Conservation (phyloP, 2,113 vertebrate species). For the Toxostoma redivivum region DNA sequence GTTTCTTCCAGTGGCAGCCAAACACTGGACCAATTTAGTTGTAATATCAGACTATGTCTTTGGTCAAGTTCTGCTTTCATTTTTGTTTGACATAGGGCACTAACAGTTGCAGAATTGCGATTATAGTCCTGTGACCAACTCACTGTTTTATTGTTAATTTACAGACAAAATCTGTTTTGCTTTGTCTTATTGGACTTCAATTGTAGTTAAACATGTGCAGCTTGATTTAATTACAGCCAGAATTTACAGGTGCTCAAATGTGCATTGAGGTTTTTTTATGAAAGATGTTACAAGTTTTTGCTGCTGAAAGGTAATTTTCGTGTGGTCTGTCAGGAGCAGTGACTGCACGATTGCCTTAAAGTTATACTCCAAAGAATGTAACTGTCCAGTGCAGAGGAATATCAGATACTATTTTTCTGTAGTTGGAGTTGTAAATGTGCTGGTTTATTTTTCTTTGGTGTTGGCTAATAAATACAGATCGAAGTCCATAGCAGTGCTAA, state of each 20-base stretch:
- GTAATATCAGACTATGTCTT: neutral
- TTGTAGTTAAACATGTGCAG: neutral
- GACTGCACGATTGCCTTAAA: neutral
- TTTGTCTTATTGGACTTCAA: neutral
- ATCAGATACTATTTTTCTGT: neutral
- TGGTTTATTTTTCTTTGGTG: neutral
- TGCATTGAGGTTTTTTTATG: neutral
- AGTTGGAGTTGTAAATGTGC: neutral
- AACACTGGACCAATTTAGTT: neutral
- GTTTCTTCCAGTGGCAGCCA: neutral
- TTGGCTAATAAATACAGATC: neutral
- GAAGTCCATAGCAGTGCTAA: neutral
- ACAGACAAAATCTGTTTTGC: neutral
- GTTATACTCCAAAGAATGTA: neutral
- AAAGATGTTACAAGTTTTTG: neutral
- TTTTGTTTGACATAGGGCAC: neutral
- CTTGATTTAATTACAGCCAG: neutral
- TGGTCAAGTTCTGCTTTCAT: neutral
- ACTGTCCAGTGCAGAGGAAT: neutral
- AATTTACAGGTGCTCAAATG: neutral
- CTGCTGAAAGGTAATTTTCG: neutral
- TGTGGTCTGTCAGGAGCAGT: neutral
- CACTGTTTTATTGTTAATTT: neutral
- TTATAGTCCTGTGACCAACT: neutral
- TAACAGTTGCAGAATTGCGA: neutral